Evolutionary conservation across 1,140 invertebrate genomes (phyloP), one percentile per base, ranked within the genome.

Genomic region (Lucilia cuprina): DNA sequence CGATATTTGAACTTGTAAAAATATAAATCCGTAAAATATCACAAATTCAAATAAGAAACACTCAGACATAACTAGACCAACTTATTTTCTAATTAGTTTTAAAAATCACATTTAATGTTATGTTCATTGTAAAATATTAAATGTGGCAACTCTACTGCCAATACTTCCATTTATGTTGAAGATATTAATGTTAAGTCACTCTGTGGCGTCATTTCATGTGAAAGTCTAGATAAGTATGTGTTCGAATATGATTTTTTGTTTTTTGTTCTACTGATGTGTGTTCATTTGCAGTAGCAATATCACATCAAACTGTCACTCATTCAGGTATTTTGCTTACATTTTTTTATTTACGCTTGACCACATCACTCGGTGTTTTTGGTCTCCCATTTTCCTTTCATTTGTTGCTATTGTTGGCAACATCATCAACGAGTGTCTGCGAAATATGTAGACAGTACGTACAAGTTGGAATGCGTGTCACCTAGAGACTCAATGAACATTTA

Each of bases 381-480:
- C 41, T 10, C 41, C 10, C 41, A 7, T 41, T 41, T 8, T 41
- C 65, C 21, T 70, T 70, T 25, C 55, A 17, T 77, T 77, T 41
- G 14, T n/a, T 78, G 41, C 75, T 35, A 78, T 78, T 78, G 17
- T 35, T 21, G 70, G 35, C 84, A 84, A 74, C 21, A 14, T 17
- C 65, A 30, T 55, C 84, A 83, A 83, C 84, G 85, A 85, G 65
- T 84, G 60, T 49, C 75, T 78, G 21, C 47, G 34, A 82, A 35
- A 84, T 84, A 17, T 60, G 55, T 50, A 85, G 74, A 84, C 78
- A 84, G 82, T 21, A 84, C 49, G 70, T 47, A 83, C 85, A 85
- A 86, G 87, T 88, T 87, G 88, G 88, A 87, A 87, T 87, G 85
- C 86, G 85, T 87, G 87, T 87, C 87, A 86, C 82, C 85, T 82